A percentile compares a stretch with the other conserved stretches of the same genome.
phyloP scores from a whole-genome alignment of 2,113 vertebrate species.

The Lutjanus erythropterus region DNA sequence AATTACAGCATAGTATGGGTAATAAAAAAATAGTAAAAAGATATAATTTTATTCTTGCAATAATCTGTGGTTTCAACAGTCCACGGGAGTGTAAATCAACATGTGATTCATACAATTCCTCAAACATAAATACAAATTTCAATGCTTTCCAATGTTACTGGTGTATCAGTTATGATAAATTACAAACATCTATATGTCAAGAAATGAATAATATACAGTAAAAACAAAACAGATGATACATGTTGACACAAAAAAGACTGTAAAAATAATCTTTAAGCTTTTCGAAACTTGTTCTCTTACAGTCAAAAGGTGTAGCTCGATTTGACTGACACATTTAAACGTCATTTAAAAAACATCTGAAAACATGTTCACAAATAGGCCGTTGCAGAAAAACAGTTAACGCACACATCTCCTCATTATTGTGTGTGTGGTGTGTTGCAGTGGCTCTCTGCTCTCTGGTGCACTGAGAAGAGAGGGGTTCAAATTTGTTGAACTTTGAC shows the following conservation, averaged over 20 bases:
- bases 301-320: background rate
- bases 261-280: background rate
- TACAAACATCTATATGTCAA: conserved; percentile 65
- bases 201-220: conserved; percentile 46
- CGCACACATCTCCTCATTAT: background rate
- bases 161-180: conserved; percentile 64
- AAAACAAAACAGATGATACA: conserved; percentile 33
- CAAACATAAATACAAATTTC: conserved; percentile 78
- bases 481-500: conserved; percentile 2
- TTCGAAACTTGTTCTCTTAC: background rate
- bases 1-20: conserved; percentile 58
- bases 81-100: conserved; percentile 51
- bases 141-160: conserved; percentile 55
- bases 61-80: conserved; percentile 53
- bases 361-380: conserved; percentile 8
- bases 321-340: conserved; percentile 4
- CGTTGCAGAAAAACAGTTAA: background rate
- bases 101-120: conserved; percentile 45
- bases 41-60: conserved; percentile 59
- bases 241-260: conserved; percentile 26
- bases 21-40: conserved; percentile 60
- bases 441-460: background rate
- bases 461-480: background rate
- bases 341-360: too few species aligned
- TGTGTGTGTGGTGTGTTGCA: background rate